Base-by-base conservation (phyloP, 2,113 vertebrate genomes). In the Fukomys damarensis region DNA sequence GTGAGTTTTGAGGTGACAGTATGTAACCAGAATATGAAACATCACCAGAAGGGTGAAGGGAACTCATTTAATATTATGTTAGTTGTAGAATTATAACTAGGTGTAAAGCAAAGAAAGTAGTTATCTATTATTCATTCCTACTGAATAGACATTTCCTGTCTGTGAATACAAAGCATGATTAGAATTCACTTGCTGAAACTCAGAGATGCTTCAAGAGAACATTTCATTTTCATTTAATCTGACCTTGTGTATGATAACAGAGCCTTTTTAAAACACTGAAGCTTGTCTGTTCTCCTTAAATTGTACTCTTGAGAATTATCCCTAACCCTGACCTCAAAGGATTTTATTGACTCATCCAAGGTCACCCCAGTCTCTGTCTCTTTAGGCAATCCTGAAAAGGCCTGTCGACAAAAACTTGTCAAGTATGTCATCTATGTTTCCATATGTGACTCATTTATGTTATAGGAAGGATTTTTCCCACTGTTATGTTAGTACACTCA, bases 41-140 rank as follows among this genome's bases (percentile, higher is more conserved):
- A 96, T 95, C 76, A 61, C 84, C 90, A 43, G 49, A 61, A 65
- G 91, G 86, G 93, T 58, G 84, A 92, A 92, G 87, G 72, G 92
- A 97, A 92, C 82, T 96, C 95, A 96, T 97, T 97, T 97, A 97
- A 92, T 96, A 96, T 95, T 91, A 89, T 79, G 94, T 96, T 98
- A 97, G 94, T 97, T 96, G 90, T 98, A 96, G 96, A 97, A 97
- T 97, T 97, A 97, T 97, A 97, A 98, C 97, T 96, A 98, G 97
- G 82, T 95, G 14, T 97, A 97, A 97, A 98, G 97, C 96, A 97
- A 98, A 98, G 97, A 97, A 97, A 97, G 96, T 96, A 95, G 95
- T 92, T 97, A 98, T 97, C 96, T 98, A 97, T 98, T 98, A 98
- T 98, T 98, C 96, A 97, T 97, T 97, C 91, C 65, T 89, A 95